Evolutionary conservation across 2,113 vertebrate species (phyloP), one percentile per base, ranked within the genome.

Genomic region (Beaufortia kweichowensis): DNA sequence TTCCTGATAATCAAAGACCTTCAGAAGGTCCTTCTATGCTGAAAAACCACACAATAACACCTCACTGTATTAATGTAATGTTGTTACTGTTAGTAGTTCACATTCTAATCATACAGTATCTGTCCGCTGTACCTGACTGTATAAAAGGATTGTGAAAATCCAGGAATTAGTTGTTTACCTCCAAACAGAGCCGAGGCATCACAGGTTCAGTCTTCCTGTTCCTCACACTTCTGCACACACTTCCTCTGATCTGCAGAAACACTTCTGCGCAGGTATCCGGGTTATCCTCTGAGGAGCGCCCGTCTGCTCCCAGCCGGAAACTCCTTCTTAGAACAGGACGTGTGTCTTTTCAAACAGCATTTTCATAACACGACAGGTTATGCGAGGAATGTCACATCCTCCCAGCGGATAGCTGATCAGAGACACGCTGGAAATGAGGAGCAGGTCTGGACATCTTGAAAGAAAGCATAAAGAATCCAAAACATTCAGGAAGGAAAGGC

Each of bases 261-360:
- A 81, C 64, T 66, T 48, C 29, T 63, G 75, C 29, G 48, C 89
- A 87, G 87, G 88, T 91, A 89, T 90, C 91, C 89, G 90, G 90
- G 78, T 82, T 81, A 83, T 26, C 84, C 90, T 86, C 90, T 33
- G 67, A 86, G 89, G 91, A 84, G 29, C 29, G n/a, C 83, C 84
- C 8, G n/a, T 77, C 79, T 56, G 72, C 68, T 35, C 74, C 79
- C 84, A 83, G 24, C 66, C 83, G 87, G 87, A 87, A 87, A 55
- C 53, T 6, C 78, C 79, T 69, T 76, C 83, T 82, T 79, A 79
- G 81, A 85, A 71, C 75, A 77, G 81, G 86, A 87, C 88, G 88
- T 86, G 86, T 69, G 81, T 85, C 64, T 23, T 70, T 85, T 59
- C 79, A 86, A 88, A 68, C 43, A 67, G n/a, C 10, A 2, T 35